Evolutionary conservation across 2,888 invertebrate species (phyloP).

Genomic region (Amphipyra tragopoginis): DNA sequence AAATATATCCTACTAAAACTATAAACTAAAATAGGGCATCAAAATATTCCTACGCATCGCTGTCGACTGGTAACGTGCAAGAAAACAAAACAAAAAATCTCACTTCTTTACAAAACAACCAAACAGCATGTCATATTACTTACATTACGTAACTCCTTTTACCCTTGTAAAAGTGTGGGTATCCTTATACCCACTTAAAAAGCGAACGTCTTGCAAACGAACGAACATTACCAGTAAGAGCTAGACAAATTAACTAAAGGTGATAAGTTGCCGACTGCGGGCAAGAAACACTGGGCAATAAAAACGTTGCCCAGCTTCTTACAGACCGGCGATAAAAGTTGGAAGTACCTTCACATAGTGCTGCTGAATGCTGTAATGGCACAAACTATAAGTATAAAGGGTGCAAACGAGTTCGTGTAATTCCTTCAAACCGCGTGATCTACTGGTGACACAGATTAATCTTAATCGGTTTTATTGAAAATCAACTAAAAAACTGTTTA

Average conservation of each 20-base stretch:
- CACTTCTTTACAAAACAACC: no score
- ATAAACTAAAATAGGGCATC: no score
- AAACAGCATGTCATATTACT: slow-evolving; percentile 13
- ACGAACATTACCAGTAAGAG: slow-evolving; percentile 54
- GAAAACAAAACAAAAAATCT: no score
- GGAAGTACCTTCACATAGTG: slow-evolving; percentile 21
- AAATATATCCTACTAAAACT: no score
- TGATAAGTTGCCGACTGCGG: slow-evolving; percentile 63
- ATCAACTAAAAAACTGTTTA: no score
- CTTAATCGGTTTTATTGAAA: no score
- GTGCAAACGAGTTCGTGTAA: no score
- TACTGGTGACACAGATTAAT: no score
- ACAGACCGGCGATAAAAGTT: slow-evolving; percentile 45
- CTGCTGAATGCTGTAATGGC: slow-evolving; percentile 11
- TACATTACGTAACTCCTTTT: slow-evolving; percentile 7
- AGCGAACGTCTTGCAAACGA: slow-evolving; percentile 26
- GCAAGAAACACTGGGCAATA: slow-evolving; percentile 56
- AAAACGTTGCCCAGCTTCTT: slow-evolving; percentile 45
- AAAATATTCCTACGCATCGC: no score
- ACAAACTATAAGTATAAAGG: background rate
- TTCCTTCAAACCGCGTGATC: no score
- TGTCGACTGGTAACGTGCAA: no score
- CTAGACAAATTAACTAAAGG: slow-evolving; percentile 66
- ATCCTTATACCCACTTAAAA: slow-evolving; percentile 39
- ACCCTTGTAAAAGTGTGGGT: background rate